Base-by-base conservation (phyloP, 2,113 vertebrate species). In the Ciconia boyciana region DNA sequence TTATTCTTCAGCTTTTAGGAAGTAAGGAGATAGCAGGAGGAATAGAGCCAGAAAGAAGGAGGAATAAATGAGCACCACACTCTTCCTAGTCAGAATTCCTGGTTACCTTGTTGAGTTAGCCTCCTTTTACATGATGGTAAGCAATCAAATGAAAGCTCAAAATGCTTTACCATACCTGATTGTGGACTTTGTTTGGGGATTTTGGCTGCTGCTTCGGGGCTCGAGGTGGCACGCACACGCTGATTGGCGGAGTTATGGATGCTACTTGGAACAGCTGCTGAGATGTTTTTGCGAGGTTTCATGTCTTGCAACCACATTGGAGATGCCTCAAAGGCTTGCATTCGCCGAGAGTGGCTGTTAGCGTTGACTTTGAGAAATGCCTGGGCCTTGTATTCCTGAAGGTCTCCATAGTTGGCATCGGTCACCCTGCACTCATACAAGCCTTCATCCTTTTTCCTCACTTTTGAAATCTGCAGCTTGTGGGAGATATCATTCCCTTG, bases 401-500 rank as follows among this genome's bases (percentile, higher is more conserved):
- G 98, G 96, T 99, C 99, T 62, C 99, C 99, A 4, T 99, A 99
- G 96, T 99, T 99, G 77, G 99, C 99, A 8, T 99, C 98, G 0
- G 99, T 99, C 97, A 99, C 99, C 70, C 99, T 96, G 98, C 99
- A 99, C 83, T 99, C 99, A 9, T 99, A 99, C 10, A 99, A 92
- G 61, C 99, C 99, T 97, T 99, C 99, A 43, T 99, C 99, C 81
- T 97, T 99, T 98, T 99, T 99, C 90, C 98, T 97, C 83, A 99
- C 99, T 98, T 99, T 99, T 94, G 99, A 99, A 93, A 99, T 99
- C 98, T 99, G 99, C 70, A 99, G 98, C 96, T 99, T 99, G 98
- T 99, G 99, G 79, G 99, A 99, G 97, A 99, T 99, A 97, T 99
- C 99, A n/a, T 99, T 99, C 93, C 99, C 99, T 97, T 99, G 99